These are phyloP conservation scores for Odocoileus hemionus DNA, from an alignment of 2,113 vertebrate genomes.

Conservation along the genomic window DNA sequence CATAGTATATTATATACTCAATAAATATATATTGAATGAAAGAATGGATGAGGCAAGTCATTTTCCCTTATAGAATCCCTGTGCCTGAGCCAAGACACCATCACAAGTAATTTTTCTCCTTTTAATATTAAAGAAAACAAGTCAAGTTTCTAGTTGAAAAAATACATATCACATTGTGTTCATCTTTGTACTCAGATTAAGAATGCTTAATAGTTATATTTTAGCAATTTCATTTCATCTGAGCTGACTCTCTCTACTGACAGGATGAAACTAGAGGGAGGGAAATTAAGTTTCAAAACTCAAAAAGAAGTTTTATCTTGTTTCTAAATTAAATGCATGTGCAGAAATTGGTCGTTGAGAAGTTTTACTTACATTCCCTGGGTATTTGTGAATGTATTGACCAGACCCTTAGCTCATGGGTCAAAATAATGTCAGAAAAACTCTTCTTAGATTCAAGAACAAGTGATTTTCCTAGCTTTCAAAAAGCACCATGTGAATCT, in stretches of 20 bases:
- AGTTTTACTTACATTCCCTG: neutral
- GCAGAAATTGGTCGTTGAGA: neutral
- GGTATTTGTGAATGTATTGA: neutral
- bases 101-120: neutral
- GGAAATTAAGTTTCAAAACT: neutral
- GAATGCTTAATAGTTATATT: neutral
- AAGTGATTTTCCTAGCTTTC: neutral
- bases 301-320: neutral
- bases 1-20: neutral
- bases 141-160: neutral
- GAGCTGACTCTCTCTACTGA: neutral
- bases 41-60: neutral
- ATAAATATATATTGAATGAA: neutral
- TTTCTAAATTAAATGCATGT: neutral
- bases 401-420: neutral
- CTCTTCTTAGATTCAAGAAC: neutral
- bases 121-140: neutral
- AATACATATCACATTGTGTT: neutral
- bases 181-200: neutral
- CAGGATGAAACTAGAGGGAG: neutral
- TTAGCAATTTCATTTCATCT: neutral
- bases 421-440: neutral
- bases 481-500: neutral
- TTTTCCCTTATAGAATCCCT: neutral
- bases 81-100: neutral